phyloP scores from a whole-genome alignment of 2,113 vertebrate genomes.

The Beaufortia kweichowensis region DNA sequence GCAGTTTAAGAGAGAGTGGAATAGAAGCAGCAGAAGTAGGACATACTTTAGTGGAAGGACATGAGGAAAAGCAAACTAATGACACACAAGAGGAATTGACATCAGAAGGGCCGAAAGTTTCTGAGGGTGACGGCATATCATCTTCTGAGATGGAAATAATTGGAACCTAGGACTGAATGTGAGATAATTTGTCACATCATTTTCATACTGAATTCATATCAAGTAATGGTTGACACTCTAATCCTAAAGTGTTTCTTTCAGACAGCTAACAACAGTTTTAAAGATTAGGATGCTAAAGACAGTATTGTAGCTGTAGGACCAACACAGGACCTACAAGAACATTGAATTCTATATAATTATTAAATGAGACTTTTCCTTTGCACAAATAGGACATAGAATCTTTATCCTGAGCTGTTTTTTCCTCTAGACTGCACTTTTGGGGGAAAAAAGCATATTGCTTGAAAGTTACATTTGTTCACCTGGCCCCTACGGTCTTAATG shows the following conservation, averaged over 20 bases:
- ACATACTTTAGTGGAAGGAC: slow-evolving; percentile 57
- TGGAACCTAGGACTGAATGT: slow-evolving; percentile 13
- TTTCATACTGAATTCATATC: not conserved
- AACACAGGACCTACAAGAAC: slow-evolving; percentile 1
- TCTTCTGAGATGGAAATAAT: slow-evolving; percentile 25
- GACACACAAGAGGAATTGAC: slow-evolving; percentile 49
- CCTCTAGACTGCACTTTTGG: slow-evolving; percentile 31
- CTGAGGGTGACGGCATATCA: slow-evolving; percentile 38
- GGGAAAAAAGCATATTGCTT: slow-evolving; percentile 13
- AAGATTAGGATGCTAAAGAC: not conserved
- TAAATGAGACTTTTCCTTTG: not conserved
- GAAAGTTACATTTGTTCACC: slow-evolving; percentile 33
- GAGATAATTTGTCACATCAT: not conserved
- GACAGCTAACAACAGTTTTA: not conserved
- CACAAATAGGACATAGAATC: slow-evolving; percentile 16
- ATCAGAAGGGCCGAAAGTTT: slow-evolving; percentile 30
- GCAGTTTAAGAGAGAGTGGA: slow-evolving; percentile 68
- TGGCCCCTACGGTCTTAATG: slow-evolving; percentile 40
- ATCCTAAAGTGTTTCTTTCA: slow-evolving; percentile 13
- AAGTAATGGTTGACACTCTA: not conserved
- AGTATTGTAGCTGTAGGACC: slow-evolving; percentile 7
- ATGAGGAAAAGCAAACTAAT: slow-evolving; percentile 57
- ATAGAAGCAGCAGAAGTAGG: slow-evolving; percentile 59
- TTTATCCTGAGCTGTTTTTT: slow-evolving; percentile 4
- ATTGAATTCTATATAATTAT: not conserved